A percentile compares a stretch with the other conserved stretches of the same genome.
Evolutionary conservation across 2,113 vertebrate genomes (phyloP).

Genomic region (Hippocampus abdominalis): DNA sequence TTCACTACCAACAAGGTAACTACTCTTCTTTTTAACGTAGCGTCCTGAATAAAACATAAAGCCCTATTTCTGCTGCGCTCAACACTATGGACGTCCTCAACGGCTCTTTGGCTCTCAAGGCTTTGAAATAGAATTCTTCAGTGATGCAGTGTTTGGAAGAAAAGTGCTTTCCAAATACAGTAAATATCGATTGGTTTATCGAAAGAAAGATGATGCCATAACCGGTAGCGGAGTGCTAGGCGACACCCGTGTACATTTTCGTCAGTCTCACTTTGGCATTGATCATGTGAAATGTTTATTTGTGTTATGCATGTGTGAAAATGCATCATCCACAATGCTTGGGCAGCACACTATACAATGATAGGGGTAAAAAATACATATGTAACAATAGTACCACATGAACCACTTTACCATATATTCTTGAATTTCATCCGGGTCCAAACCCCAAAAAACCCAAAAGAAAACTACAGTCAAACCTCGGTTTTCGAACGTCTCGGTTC

Average conservation of each 20-base stretch:
- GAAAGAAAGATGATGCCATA: background rate
- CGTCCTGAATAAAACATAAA: background rate
- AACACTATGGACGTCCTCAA: background rate
- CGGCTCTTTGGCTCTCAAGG: background rate
- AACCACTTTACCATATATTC: too few relatives aligned
- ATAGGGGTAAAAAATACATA: too few relatives aligned
- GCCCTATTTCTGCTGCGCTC: background rate
- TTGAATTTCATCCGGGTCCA: too few relatives aligned
- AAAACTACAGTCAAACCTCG: too few relatives aligned
- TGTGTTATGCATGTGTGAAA: too few relatives aligned
- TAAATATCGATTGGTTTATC: background rate
- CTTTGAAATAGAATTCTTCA: background rate
- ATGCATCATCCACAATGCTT: too few relatives aligned
- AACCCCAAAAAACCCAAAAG: too few relatives aligned
- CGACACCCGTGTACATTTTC: background rate
- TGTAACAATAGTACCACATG: too few relatives aligned
- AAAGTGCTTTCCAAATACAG: background rate
- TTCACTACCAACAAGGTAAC: slow-evolving; percentile 97
- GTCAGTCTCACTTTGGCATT: background rate
- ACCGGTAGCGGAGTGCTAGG: background rate
- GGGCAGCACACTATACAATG: too few relatives aligned
- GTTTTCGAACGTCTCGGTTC: too few relatives aligned
- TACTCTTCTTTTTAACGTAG: background rate
- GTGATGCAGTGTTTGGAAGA: background rate
- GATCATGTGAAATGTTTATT: too few relatives aligned